These are phyloP conservation scores for Neoseiulus cucumeris DNA, from an alignment of 1,140 invertebrate genomes.

Conservation along the genomic window DNA sequence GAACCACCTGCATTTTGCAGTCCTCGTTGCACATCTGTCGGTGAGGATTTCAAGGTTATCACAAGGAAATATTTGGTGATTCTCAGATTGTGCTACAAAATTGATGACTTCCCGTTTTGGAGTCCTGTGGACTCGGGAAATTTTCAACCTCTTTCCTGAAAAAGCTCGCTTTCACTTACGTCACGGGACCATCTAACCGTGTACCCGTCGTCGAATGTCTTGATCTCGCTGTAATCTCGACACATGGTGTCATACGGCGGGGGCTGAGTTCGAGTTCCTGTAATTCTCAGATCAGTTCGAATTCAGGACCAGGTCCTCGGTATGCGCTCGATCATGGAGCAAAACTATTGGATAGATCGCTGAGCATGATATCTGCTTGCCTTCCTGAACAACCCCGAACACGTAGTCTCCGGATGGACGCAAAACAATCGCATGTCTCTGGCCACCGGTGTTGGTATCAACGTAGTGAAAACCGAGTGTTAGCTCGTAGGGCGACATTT, in stretches of 20 bases:
- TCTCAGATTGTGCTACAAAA: no score
- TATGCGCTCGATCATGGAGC: no score
- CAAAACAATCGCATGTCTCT: neutral
- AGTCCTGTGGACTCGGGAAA: no score
- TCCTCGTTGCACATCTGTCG: constrained; percentile 8
- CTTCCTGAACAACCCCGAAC: constrained; percentile 6
- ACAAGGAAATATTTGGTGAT: no score
- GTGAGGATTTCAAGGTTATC: no score
- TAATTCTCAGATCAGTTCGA: neutral
- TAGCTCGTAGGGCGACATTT: neutral
- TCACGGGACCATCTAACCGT: neutral
- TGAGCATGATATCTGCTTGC: no score
- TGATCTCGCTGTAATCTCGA: neutral
- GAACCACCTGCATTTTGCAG: constrained; percentile 2
- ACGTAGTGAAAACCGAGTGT: constrained; percentile 1
- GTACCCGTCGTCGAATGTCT: neutral
- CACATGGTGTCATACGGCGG: constrained; percentile 2
- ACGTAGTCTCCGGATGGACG: constrained; percentile 1
- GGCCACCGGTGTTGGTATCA: neutral
- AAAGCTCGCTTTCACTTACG: neutral
- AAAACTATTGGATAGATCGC: no score
- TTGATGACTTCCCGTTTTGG: no score
- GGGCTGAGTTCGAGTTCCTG: neutral
- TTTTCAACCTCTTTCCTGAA: no score
- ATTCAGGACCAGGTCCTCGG: no score